Conservation (phyloP, 2,888 invertebrate species). For the Chaetogeoica ovagalla region DNA sequence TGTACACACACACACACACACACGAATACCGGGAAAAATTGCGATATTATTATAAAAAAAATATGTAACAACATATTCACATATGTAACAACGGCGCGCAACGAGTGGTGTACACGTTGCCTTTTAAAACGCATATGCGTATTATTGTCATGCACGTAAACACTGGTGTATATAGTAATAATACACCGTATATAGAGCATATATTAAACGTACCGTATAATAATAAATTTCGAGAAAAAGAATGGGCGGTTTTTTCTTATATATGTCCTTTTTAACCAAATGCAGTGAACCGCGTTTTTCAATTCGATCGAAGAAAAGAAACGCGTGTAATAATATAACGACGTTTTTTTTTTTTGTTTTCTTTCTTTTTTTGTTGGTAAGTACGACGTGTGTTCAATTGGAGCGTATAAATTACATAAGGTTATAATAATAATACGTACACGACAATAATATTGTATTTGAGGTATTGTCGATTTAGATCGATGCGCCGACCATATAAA, state of each 20-base stretch:
- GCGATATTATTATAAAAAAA: no score
- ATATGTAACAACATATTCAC: no score
- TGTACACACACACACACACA: no score
- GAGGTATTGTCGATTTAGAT: background rate
- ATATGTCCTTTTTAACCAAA: background rate
- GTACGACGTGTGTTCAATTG: background rate
- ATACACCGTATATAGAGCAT: no score
- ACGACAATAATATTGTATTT: background rate
- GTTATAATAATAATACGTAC: no score
- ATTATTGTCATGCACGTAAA: background rate
- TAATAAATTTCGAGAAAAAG: background rate
- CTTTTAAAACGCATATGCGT: background rate
- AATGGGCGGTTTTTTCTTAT: background rate
- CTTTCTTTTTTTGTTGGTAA: no score
- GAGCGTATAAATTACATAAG: constrained; percentile 14
- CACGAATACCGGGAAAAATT: no score
- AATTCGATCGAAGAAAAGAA: constrained; percentile 12
- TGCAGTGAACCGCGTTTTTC: background rate
- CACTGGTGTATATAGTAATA: background rate
- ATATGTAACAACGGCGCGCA: no score
- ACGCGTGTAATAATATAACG: background rate
- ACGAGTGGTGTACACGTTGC: no score
- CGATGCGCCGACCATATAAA: background rate
- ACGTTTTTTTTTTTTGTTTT: background rate
- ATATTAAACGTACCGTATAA: background rate